Evolutionary conservation across 2,888 invertebrate genomes (phyloP).

Genomic region (Arrhopalites spinosus): DNA sequence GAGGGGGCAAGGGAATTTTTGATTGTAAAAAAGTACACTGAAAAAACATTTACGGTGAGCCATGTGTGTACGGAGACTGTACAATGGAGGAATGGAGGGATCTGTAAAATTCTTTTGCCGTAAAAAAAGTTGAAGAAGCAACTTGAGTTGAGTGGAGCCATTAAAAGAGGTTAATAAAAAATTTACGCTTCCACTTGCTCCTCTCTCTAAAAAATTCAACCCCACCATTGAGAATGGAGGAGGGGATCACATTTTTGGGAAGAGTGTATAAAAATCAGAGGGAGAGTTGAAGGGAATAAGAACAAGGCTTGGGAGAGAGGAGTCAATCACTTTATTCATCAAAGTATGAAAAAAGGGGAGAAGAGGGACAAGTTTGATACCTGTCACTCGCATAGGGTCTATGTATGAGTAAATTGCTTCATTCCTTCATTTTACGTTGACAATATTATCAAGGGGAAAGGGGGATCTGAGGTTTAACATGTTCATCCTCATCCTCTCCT

Average conservation of each 20-base stretch:
- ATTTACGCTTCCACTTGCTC: neutral
- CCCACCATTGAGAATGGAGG: too few species aligned
- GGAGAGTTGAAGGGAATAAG: neutral
- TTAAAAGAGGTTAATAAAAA: constrained; percentile 4
- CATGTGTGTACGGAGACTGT: neutral
- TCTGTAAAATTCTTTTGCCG: neutral
- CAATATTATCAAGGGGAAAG: too few species aligned
- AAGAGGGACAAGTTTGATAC: neutral
- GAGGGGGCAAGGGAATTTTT: too few species aligned
- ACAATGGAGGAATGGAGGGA: too few species aligned
- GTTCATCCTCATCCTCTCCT: neutral
- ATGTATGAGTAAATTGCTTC: too few species aligned
- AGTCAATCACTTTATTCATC: neutral
- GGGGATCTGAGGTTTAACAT: neutral
- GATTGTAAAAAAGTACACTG: too few species aligned
- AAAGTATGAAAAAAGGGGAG: neutral
- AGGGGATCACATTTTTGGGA: too few species aligned
- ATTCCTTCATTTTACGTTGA: too few species aligned
- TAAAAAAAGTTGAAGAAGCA: constrained; percentile 1
- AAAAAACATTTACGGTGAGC: too few species aligned
- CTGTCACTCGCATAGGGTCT: too few species aligned
- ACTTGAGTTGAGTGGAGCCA: constrained; percentile 1
- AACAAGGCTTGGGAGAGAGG: neutral
- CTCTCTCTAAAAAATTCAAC: neutral
- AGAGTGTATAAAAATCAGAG: neutral